Conservation (phyloP, 1,140 invertebrate genomes). For the Eurosta solidaginis region DNA sequence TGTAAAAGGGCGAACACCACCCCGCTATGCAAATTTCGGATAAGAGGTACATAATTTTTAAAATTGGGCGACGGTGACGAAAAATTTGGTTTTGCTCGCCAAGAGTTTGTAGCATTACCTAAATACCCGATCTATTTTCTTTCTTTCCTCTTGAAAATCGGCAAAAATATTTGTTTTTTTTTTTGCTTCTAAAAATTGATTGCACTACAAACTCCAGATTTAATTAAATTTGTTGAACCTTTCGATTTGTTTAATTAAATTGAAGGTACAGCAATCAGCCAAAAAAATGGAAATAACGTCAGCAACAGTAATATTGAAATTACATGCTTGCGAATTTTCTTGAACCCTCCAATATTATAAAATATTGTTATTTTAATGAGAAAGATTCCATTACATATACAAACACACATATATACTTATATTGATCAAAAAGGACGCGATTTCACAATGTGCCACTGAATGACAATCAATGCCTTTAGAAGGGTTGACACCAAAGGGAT, state of each 20-base stretch:
- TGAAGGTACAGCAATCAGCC: not conserved
- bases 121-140: no score
- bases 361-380: not conserved
- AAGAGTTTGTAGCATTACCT: no score
- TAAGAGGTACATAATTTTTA: no score
- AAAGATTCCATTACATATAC: not conserved
- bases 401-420: not conserved
- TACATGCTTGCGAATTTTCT: slow-evolving; percentile 58
- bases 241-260: not conserved
- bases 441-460: not conserved
- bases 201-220: not conserved
- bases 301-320: slow-evolving; percentile 43
- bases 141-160: no score
- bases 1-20: no score
- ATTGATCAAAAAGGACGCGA: not conserved
- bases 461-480: not conserved
- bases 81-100: no score
- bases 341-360: not conserved
- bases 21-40: no score
- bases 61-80: no score
- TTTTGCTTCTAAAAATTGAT: not conserved
- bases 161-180: no score
- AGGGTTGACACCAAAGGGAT: slow-evolving; percentile 11
- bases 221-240: slow-evolving; percentile 1
- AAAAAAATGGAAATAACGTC: not conserved